Conservation (phyloP, 1,140 invertebrate genomes). For the Aphidius gifuensis region DNA sequence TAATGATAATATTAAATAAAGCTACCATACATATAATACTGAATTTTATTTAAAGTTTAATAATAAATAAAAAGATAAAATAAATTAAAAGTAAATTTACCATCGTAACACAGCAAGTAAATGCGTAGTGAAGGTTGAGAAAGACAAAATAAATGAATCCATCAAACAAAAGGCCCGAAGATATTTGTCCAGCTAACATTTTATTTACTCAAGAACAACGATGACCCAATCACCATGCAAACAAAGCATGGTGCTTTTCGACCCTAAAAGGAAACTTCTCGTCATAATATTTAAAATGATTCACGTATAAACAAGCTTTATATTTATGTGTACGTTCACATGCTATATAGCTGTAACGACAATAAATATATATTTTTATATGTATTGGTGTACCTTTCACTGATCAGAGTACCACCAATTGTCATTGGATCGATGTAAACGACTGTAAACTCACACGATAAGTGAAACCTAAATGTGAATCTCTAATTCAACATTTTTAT, state of each 20-base stretch:
- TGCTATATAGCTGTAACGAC: too few species aligned
- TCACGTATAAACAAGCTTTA: too few species aligned
- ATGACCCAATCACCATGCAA: constrained; percentile 29
- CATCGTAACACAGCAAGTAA: neutral
- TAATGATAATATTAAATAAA: neutral
- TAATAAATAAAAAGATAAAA: neutral
- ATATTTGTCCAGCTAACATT: constrained; percentile 31
- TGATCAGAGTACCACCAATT: too few species aligned
- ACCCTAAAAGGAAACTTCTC: constrained; percentile 8
- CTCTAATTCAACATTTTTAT: too few species aligned
- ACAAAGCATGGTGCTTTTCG: constrained; percentile 16
- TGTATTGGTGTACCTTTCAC: neutral
- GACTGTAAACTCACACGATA: too few species aligned
- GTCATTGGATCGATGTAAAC: too few species aligned
- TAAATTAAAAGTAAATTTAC: neutral
- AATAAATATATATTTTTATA: neutral
- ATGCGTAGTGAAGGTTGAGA: constrained; percentile 13
- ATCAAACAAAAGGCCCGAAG: constrained; percentile 8
- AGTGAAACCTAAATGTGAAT: too few species aligned
- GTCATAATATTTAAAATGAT: too few species aligned
- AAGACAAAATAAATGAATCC: neutral
- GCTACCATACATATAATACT: neutral
- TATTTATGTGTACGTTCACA: too few species aligned
- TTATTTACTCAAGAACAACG: constrained; percentile 27
- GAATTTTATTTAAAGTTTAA: neutral